Percentiles rank a stretch among this genome's conserved stretches.
Evolutionary conservation across 1,140 invertebrate species (phyloP).

Genomic region (Stenopsyche tienmushanensis): DNA sequence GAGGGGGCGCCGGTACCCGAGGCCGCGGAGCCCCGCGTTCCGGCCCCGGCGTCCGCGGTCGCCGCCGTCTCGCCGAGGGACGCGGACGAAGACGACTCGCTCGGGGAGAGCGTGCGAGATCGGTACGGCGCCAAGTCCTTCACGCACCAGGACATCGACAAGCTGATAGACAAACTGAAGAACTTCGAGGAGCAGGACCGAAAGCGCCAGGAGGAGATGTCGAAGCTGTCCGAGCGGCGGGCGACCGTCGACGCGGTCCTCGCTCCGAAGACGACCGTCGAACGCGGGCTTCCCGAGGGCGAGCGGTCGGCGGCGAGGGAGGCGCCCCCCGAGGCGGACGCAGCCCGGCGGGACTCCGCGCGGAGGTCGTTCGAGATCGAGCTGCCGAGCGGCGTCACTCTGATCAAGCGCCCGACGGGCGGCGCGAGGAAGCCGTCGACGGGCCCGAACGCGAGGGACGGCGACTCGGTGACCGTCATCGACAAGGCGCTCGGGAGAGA

Average conservation of each 20-base stretch:
- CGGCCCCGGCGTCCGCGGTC: constrained; percentile 46
- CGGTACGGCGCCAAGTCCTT: constrained; percentile 46
- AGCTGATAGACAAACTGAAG: constrained; percentile 54
- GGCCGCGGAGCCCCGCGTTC: background rate
- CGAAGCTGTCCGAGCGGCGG: constrained; percentile 47
- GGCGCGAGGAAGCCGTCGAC: constrained; percentile 52
- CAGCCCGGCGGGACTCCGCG: constrained; percentile 51
- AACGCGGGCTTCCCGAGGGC: constrained; percentile 53
- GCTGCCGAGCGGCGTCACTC: constrained; percentile 52
- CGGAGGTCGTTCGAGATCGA: constrained; percentile 53
- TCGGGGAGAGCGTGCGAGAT: constrained; percentile 48
- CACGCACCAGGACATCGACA: constrained; percentile 47
- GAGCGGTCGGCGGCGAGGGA: background rate
- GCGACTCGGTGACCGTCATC: constrained; percentile 53
- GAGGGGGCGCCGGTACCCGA: background rate
- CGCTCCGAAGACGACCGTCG: constrained; percentile 52
- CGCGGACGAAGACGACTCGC: constrained; percentile 46
- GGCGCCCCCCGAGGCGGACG: background rate
- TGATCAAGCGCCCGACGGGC: constrained; percentile 53
- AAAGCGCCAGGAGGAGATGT: constrained; percentile 53
- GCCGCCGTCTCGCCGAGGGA: constrained; percentile 44
- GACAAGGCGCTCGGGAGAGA: constrained; percentile 55
- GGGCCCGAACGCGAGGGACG: constrained; percentile 52
- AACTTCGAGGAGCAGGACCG: constrained; percentile 56
- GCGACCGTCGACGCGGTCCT: constrained; percentile 54